Percentiles rank a stretch among this genome's conserved stretches.
These are phyloP conservation scores for Rhingia rostrata DNA, from an alignment of 2,888 invertebrate genomes.

Conservation along the genomic window DNA sequence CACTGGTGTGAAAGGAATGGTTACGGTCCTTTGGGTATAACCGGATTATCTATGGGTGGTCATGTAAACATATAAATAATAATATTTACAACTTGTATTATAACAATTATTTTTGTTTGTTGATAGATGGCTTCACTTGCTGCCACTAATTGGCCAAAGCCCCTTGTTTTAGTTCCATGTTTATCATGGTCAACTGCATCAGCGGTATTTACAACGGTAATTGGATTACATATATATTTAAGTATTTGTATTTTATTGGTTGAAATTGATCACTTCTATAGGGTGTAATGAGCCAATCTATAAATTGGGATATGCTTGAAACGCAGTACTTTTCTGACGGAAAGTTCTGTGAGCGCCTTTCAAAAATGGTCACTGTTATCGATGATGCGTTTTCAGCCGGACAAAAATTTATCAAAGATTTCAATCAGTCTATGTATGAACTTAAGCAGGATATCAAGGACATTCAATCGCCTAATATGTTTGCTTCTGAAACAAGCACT, in stretches of 20 bases:
- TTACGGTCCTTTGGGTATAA: slow-evolving; percentile 95
- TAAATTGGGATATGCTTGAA: slow-evolving; percentile 96
- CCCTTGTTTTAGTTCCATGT: slow-evolving; percentile 96
- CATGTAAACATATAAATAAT: slow-evolving; percentile 87
- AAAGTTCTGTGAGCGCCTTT: slow-evolving; percentile 90
- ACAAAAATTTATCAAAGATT: slow-evolving; percentile 88
- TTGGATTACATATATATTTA: background rate
- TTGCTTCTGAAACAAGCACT: background rate
- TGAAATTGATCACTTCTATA: slow-evolving; percentile 82
- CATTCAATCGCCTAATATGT: slow-evolving; percentile 1
- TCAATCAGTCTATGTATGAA: slow-evolving; percentile 84
- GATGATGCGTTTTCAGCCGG: slow-evolving; percentile 90
- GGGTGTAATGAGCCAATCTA: slow-evolving; percentile 97
- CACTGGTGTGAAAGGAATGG: slow-evolving; percentile 97
- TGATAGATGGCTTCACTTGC: slow-evolving; percentile 97
- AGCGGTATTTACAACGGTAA: slow-evolving; percentile 94
- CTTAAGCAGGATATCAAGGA: slow-evolving; percentile 82
- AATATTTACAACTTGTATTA: background rate
- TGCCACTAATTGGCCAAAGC: slow-evolving; percentile 97
- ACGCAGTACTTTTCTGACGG: slow-evolving; percentile 93
- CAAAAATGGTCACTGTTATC: slow-evolving; percentile 92
- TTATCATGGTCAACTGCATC: slow-evolving; percentile 99
- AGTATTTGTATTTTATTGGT: background rate
- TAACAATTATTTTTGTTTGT: background rate
- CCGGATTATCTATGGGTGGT: slow-evolving; percentile 98